Conservation (phyloP, 2,113 vertebrate genomes). For the Microcebus tavaratra region DNA sequence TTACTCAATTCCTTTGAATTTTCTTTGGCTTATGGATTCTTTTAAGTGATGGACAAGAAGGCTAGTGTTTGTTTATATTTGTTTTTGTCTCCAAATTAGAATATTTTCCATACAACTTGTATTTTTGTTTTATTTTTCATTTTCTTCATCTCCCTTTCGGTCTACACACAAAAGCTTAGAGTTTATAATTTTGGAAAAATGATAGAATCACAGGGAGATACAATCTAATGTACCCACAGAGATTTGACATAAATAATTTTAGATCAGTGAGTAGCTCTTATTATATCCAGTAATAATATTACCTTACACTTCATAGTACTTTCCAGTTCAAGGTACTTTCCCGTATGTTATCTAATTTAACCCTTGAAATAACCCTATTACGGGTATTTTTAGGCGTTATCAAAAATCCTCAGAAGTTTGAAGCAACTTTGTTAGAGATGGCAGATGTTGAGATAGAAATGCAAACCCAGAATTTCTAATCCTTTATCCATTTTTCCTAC, state of each 20-base stretch:
- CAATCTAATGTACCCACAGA: neutral
- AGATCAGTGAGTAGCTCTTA: neutral
- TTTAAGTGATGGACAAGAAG: neutral
- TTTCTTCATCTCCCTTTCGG: neutral
- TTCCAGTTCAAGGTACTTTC: neutral
- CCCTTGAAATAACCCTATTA: neutral
- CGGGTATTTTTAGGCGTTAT: neutral
- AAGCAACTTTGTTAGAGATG: conserved; percentile 17
- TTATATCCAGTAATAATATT: neutral
- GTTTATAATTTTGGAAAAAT: conserved; percentile 34
- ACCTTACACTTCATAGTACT: neutral
- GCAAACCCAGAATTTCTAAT: neutral
- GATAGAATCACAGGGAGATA: neutral
- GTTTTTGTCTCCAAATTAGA: neutral
- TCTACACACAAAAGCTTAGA: neutral
- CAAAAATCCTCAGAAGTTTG: neutral
- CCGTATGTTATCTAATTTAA: neutral
- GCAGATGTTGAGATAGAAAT: neutral
- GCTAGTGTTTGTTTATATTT: neutral
- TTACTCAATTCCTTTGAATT: conserved; percentile 8
- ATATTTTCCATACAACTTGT: neutral
- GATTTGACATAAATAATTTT: conserved; percentile 7
- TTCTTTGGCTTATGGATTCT: neutral
- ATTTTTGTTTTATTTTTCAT: neutral
- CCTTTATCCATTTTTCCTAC: neutral